A percentile compares a stretch with the other conserved stretches of the same genome.
Conservation (phyloP, 2,888 invertebrate species). For the Anthrax anthrax region DNA sequence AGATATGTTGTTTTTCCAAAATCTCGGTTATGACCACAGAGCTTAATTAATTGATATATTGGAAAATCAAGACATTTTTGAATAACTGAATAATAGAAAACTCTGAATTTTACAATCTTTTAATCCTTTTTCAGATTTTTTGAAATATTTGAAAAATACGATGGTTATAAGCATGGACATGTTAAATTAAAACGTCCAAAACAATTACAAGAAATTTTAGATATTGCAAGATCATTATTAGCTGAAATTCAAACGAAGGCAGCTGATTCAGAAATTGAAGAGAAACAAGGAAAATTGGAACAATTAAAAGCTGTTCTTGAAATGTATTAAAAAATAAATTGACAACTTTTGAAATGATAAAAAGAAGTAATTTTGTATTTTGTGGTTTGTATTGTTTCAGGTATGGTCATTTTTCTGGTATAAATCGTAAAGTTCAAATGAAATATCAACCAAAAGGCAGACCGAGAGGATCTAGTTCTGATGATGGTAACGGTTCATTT, state of each 20-base stretch:
- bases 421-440: conserved; percentile 98
- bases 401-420: conserved; percentile 99
- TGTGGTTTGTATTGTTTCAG: conserved; percentile 36
- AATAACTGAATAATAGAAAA: not conserved
- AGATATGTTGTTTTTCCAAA: too few species aligned
- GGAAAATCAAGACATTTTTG: too few species aligned
- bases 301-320: conserved; percentile 97
- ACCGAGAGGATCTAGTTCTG: conserved; percentile 80
- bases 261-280: conserved; percentile 85
- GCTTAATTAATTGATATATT: too few species aligned
- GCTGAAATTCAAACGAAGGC: conserved; percentile 78
- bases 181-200: conserved; percentile 95
- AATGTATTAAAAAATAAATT: conserved; percentile 53
- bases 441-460: conserved; percentile 95
- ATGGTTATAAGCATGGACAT: conserved; percentile 88
- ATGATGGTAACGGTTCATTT: conserved; percentile 60
- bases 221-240: conserved; percentile 82
- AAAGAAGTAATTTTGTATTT: too few species aligned
- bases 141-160: conserved; percentile 95
- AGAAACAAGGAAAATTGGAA: conserved; percentile 92
- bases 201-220: conserved; percentile 92
- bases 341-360: too few species aligned
- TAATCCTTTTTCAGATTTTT: conserved; percentile 62
- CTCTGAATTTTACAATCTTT: not conserved
- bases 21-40: too few species aligned